Base-by-base conservation (phyloP, 2,113 vertebrate species). In the Heliornis fulica region DNA sequence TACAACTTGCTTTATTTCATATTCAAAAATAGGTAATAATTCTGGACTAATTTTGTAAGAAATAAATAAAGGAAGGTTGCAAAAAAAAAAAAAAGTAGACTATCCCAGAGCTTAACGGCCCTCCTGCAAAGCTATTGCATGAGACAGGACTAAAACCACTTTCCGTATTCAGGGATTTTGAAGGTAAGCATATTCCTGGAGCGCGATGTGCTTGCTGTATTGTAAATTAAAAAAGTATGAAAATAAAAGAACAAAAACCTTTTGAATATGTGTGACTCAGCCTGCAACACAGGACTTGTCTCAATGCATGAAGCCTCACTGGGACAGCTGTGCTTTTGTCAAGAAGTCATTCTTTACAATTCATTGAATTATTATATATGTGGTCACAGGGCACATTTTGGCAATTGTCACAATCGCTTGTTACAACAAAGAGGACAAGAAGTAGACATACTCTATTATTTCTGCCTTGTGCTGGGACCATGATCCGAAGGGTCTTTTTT, bases 181-280 rank as follows among this genome's bases (percentile, higher is more conserved):
- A 98, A 91, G 97, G 98, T 90, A 99, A 98, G 80, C 83, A 88
- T 32, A 97, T 98, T 99, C 61, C 97, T 97, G 90, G 97, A 97
- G 4, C 98, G 98, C 13, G 71, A 96, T 79, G 97, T 93, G 3
- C 98, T 99, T 48, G 97, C 97, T 60, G 98, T 98, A 64, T 93
- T 98, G 97, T 98, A 97, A 98, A 98, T 98, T 46, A 91, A 75
- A 50, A 13, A 61, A 14, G 38, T 48, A 59, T 29, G 69, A 61
- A 93, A 84, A 57, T 10, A 79, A 68, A 36, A 40, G 60, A 87
- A 74, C 65, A 87, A 87, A 90, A 63, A 15, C 43, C 56, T 46
- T 68, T 69, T 84, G 48, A 84, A 80, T 84, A 74, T n/a, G n/a
- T 8, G 7, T 68, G 87, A 82, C 69, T 83, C 57, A 66, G 50